phyloP scores from a whole-genome alignment of 2,797 vertebrate genomes.

The Meriones psammophilus region DNA sequence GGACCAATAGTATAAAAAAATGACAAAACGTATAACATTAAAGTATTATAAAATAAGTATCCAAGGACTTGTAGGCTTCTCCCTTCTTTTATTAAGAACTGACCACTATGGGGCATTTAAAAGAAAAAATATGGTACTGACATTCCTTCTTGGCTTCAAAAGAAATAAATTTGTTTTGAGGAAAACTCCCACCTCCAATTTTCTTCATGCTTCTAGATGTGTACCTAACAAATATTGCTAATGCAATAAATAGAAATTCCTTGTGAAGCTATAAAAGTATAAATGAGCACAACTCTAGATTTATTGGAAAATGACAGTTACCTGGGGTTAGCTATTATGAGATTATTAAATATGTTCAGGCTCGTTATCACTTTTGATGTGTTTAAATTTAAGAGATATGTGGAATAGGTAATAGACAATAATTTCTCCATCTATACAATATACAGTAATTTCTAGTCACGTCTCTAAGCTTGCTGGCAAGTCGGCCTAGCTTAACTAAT shows the following conservation, averaged over 20 bases:
- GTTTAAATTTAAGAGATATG: constrained; percentile 46
- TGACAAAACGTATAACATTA: constrained; percentile 42
- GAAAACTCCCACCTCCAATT: neutral
- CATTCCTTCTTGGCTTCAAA: constrained; percentile 56
- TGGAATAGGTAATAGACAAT: neutral
- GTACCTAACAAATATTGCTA: constrained; percentile 48
- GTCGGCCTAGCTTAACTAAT: neutral
- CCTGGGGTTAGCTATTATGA: neutral
- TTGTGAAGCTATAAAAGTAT: neutral
- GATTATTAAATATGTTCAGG: constrained; percentile 39
- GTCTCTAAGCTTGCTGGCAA: neutral
- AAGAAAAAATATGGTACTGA: constrained; percentile 43
- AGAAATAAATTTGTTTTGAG: constrained; percentile 44
- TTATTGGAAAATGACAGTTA: constrained; percentile 40
- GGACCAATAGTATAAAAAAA: constrained; percentile 60
- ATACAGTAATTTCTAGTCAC: constrained; percentile 3
- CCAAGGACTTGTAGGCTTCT: constrained; percentile 6
- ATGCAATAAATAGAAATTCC: constrained; percentile 15
- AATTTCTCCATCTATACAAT: neutral
- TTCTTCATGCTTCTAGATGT: constrained; percentile 41
- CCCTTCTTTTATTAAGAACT: constrained; percentile 47
- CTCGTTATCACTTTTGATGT: constrained; percentile 50
- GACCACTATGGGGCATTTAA: neutral
- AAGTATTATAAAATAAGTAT: constrained; percentile 65
- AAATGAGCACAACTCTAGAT: constrained; percentile 31